Conservation (phyloP, 1,140 invertebrate species). For the Lepidostoma basale region DNA sequence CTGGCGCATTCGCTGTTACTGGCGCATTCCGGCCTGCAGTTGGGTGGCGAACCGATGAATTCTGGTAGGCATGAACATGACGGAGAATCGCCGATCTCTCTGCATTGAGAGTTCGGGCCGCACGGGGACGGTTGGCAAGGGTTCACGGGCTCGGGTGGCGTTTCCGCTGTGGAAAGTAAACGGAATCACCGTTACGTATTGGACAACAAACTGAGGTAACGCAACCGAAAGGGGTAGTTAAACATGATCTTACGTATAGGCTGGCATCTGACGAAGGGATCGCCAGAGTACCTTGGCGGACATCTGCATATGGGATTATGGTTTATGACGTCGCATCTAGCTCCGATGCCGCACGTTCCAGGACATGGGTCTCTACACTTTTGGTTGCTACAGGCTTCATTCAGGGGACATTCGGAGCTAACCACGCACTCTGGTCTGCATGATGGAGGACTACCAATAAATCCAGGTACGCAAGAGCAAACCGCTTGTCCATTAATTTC, state of each 20-base stretch:
- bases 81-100: constrained; percentile 65
- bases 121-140: constrained; percentile 73
- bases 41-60: constrained; percentile 67
- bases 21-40: constrained; percentile 70
- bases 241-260: no score
- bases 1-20: constrained; percentile 68
- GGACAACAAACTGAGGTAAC: no score
- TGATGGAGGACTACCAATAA: constrained; percentile 66
- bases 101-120: constrained; percentile 73
- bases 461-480: constrained; percentile 67
- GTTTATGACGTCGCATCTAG: constrained; percentile 66
- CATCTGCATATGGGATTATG: constrained; percentile 69
- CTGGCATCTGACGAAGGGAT: no score
- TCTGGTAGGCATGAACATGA: constrained; percentile 70
- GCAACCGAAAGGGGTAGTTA: no score
- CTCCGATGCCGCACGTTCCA: constrained; percentile 67
- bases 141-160: constrained; percentile 59
- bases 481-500: constrained; percentile 63
- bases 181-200: background rate
- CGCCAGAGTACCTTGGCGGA: constrained; percentile 61
- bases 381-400: constrained; percentile 67
- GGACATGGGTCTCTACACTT: constrained; percentile 70
- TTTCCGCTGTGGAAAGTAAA: constrained; percentile 57
- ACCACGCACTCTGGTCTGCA: constrained; percentile 70
- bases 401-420: constrained; percentile 67